phyloP scores from a whole-genome alignment of 1,140 invertebrate genomes.

The Atta texana region DNA sequence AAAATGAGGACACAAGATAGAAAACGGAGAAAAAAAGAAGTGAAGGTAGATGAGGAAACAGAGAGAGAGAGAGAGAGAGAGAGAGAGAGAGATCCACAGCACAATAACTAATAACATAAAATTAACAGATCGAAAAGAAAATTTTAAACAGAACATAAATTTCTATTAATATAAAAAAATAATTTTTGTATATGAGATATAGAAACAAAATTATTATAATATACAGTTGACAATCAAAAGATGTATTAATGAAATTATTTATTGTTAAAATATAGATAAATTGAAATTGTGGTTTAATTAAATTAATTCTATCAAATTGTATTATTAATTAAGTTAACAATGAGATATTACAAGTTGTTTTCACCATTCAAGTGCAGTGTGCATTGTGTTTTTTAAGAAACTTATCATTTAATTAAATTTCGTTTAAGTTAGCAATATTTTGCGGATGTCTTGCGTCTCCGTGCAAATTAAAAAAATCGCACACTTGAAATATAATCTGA shows the following conservation, averaged over 20 bases:
- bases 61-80: not conserved
- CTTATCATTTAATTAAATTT: not conserved
- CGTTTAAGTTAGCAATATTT: not conserved
- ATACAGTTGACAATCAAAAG: not conserved
- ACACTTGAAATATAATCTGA: not conserved
- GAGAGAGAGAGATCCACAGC: not conserved
- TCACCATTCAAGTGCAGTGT: not conserved
- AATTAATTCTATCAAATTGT: not conserved
- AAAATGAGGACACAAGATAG: not conserved
- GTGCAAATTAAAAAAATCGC: not conserved
- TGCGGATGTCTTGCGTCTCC: not conserved
- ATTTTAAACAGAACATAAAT: not conserved
- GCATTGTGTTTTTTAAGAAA: not conserved
- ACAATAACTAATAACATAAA: not conserved
- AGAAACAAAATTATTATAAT: not conserved
- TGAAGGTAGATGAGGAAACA: too few species aligned
- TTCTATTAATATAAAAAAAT: not conserved
- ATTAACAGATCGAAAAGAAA: not conserved
- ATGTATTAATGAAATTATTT: conserved; percentile 4
- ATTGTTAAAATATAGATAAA: not conserved
- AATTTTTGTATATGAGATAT: not conserved
- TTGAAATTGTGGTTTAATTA: not conserved
- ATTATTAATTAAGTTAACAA: conserved; percentile 10
- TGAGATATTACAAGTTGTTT: not conserved
- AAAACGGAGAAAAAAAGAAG: not conserved